Evolutionary conservation across 2,888 invertebrate species (phyloP).

Genomic region (Scaptomyza caliginosa): DNA sequence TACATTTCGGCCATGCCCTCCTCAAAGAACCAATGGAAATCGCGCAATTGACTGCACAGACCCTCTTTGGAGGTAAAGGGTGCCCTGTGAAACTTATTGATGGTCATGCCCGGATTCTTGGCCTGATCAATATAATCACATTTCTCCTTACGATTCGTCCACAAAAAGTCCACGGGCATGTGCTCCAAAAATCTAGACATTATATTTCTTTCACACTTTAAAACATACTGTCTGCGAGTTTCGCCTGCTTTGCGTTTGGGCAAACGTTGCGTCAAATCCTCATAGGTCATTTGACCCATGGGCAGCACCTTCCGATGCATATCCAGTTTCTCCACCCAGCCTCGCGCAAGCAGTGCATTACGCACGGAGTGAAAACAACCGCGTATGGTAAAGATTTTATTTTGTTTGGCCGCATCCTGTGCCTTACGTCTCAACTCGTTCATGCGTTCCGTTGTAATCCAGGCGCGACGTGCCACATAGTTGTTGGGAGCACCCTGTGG

Average conservation of each 20-base stretch:
- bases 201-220: slow-evolving; percentile 88
- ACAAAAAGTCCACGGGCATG: slow-evolving; percentile 93
- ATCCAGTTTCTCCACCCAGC: slow-evolving; percentile 86
- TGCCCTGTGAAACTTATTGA: slow-evolving; percentile 93
- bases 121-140: slow-evolving; percentile 83
- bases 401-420: slow-evolving; percentile 87
- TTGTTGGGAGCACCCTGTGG: slow-evolving; percentile 69
- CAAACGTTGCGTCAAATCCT: slow-evolving; percentile 82
- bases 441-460: slow-evolving; percentile 88
- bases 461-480: slow-evolving; percentile 81
- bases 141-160: slow-evolving; percentile 94
- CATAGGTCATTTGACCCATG: slow-evolving; percentile 79
- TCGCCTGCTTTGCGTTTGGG: slow-evolving; percentile 83
- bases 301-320: slow-evolving; percentile 80
- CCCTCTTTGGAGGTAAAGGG: slow-evolving; percentile 97
- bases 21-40: slow-evolving; percentile 94
- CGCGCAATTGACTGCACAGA: slow-evolving; percentile 90
- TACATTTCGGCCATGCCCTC: slow-evolving; percentile 91
- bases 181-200: slow-evolving; percentile 91
- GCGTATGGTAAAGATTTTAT: slow-evolving; percentile 88
- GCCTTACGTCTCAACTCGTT: slow-evolving; percentile 87
- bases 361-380: slow-evolving; percentile 90
- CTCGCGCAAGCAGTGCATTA: slow-evolving; percentile 88
- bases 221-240: slow-evolving; percentile 85
- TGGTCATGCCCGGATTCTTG: slow-evolving; percentile 87